Base-by-base conservation (phyloP, 1,140 invertebrate genomes). In the Caenorhabditis latens region DNA sequence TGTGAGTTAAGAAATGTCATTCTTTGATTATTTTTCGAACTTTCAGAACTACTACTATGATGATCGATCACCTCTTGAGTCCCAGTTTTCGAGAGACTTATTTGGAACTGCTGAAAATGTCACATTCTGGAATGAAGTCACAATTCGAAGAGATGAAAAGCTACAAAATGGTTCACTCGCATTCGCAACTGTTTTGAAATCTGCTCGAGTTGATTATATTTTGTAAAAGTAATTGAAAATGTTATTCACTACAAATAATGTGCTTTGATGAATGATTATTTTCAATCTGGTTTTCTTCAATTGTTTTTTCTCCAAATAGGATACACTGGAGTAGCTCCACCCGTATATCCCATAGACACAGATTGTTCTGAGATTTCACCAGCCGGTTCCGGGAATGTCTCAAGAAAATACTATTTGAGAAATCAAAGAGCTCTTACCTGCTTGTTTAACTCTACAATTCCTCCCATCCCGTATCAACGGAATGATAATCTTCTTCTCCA, bases 21-120 rank as follows among this genome's bases (percentile, higher is more conserved):
- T 43, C 0, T 46, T 4, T 14, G 24, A 40, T 6, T 6, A 13
- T n/a, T 46, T 46, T 14, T 79, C 6, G n/a, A 67, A 24, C 24
- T 6, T 71, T 53, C 8, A 79, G 71, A 79, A 79, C 11, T 79
- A 79, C 21, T 79, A 79, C 46, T 79, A 79, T n/a, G 71, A 79
- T n/a, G 71, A 79, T 13, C 6, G 71, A 79, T 79, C 71, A 14
- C n/a, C 71, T 6, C 14, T 79, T 8, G 71, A 79, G 19, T 79
- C 71, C 11, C 71, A 79, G 53, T 79, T 79, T 21, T 79, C 71
- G 50, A 4, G 46, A 24, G 71, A 79, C 19, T n/a, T 79, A 21
- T 79, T 79, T 50, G 71, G 71, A 24, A 24, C 6, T 9, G 71
- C 71, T 11, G 8, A 79, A 79, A 79, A 79, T 79, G 71, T 79